Evolutionary conservation across 2,888 invertebrate species (phyloP).

Genomic region (Mongoloraphidia duomilia): DNA sequence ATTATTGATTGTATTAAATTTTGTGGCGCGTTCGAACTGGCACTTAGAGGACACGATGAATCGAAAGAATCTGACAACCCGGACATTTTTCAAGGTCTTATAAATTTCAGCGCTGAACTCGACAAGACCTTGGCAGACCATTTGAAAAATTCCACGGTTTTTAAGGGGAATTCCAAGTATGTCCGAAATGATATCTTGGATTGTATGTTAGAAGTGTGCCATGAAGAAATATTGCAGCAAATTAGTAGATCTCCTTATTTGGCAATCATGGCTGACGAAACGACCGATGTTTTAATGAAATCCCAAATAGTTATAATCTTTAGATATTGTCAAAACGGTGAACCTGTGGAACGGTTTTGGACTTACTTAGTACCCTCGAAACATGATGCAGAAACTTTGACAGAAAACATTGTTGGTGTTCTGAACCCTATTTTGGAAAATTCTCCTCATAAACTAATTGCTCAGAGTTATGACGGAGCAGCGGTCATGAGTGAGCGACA

Average conservation of each 20-base stretch:
- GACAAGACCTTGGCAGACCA: slow-evolving; percentile 17
- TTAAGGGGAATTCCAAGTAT: slow-evolving; percentile 20
- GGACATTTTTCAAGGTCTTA: slow-evolving; percentile 18
- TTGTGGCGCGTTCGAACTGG: slow-evolving; percentile 21
- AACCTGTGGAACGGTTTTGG: slow-evolving; percentile 20
- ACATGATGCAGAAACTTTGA: slow-evolving; percentile 12
- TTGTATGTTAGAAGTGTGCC: slow-evolving; percentile 19
- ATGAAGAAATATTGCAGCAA: slow-evolving; percentile 17
- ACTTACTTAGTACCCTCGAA: slow-evolving; percentile 14
- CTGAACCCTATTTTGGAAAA: slow-evolving; percentile 11
- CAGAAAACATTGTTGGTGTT: slow-evolving; percentile 8
- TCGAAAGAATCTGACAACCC: slow-evolving; percentile 15
- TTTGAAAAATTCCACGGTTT: slow-evolving; percentile 16
- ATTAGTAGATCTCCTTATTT: slow-evolving; percentile 15
- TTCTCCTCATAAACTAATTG: slow-evolving; percentile 16
- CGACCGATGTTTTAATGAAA: slow-evolving; percentile 17
- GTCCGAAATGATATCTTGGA: slow-evolving; percentile 22
- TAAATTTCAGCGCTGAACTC: slow-evolving; percentile 19
- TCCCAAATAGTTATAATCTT: slow-evolving; percentile 18
- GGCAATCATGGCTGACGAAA: slow-evolving; percentile 21
- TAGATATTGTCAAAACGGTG: slow-evolving; percentile 16
- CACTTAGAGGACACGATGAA: slow-evolving; percentile 21
- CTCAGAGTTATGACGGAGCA: slow-evolving; percentile 20
- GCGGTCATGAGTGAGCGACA: slow-evolving; percentile 14
- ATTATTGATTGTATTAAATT: slow-evolving; percentile 22